Percentiles rank a stretch among this genome's conserved stretches.
Evolutionary conservation across 1,140 invertebrate species (phyloP).

Genomic region (Mylabris phalerata): DNA sequence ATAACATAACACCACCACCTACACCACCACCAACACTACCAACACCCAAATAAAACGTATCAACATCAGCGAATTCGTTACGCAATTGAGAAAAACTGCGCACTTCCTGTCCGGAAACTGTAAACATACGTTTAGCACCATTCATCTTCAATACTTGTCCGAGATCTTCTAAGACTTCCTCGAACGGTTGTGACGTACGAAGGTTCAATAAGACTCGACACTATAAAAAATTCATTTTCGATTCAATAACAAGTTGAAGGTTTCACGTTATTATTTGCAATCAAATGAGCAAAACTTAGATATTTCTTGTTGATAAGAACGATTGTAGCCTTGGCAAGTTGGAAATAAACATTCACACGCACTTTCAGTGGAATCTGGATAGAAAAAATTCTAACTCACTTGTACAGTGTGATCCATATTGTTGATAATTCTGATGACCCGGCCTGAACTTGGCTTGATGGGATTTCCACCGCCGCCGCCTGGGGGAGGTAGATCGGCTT

Average conservation of each 20-base stretch:
- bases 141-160: constrained; percentile 88
- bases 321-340: too few relatives aligned
- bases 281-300: not conserved
- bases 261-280: too few relatives aligned
- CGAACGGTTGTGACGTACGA: constrained; percentile 86
- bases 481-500: constrained; percentile 55
- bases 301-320: too few relatives aligned
- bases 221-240: constrained; percentile 40
- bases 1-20: constrained; percentile 46
- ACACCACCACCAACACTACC: constrained; percentile 45
- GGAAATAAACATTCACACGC: too few relatives aligned
- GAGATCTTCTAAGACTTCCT: constrained; percentile 89
- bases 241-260: not conserved
- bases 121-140: constrained; percentile 83
- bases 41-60: constrained; percentile 77
- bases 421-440: constrained; percentile 86
- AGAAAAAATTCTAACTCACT: constrained; percentile 45
- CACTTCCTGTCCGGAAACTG: constrained; percentile 84
- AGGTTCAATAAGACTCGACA: constrained; percentile 86
- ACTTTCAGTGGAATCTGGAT: too few relatives aligned
- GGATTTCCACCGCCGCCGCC: constrained; percentile 48
- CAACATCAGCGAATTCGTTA: constrained; percentile 84
- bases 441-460: constrained; percentile 69
- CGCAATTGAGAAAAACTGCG: constrained; percentile 86
- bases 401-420: constrained; percentile 85